Conservation (phyloP, 2,888 invertebrate species). For the Drosophila mulleri region DNA sequence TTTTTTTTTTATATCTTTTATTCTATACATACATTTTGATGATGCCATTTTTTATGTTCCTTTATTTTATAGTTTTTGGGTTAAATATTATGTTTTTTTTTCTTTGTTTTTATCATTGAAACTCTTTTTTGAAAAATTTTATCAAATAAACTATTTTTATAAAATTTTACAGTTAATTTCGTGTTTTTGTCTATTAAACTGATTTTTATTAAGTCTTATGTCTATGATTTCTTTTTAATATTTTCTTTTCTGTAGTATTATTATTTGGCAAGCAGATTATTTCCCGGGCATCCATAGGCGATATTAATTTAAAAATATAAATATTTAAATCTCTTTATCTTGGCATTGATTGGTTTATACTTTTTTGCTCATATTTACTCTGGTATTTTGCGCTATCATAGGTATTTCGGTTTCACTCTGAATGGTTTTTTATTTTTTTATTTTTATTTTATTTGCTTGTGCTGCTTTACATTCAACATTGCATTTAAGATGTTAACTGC, state of each 20-base stretch:
- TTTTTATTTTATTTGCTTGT: background rate
- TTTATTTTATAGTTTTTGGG: background rate
- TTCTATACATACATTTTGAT: background rate
- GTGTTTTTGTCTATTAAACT: background rate
- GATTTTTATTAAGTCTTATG: background rate
- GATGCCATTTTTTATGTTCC: background rate
- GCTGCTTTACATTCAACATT: background rate
- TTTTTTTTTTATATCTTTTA: background rate
- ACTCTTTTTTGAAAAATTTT: too few relatives aligned
- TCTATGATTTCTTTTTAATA: background rate
- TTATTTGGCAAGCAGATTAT: background rate
- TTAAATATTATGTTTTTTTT: background rate
- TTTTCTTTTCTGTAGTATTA: background rate
- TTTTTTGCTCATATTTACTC: background rate
- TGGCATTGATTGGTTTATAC: background rate
- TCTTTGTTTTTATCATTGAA: too few relatives aligned
- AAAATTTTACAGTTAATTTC: background rate
- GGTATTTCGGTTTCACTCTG: background rate
- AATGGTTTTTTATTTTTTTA: background rate
- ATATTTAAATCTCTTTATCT: background rate
- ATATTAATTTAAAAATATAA: background rate
- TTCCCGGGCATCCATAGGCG: background rate
- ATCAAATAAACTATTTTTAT: background rate
- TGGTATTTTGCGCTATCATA: background rate
- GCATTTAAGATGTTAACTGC: slow-evolving; percentile 10